Percentiles rank a stretch among this genome's conserved stretches.
phyloP scores from a whole-genome alignment of 2,888 invertebrate species.

The Tribolium freemani region DNA sequence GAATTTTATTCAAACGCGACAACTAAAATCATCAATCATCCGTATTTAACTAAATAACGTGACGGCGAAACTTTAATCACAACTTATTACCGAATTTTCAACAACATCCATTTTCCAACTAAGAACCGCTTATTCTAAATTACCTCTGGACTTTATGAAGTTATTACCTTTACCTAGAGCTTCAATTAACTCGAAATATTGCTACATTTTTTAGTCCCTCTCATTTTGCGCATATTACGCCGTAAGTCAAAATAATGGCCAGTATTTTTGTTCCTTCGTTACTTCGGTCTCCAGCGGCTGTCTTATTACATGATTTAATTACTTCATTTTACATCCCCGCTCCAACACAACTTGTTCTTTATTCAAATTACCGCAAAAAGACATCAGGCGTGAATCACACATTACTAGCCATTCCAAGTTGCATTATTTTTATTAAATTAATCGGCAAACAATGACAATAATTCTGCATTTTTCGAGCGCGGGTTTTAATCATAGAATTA shows the following conservation, averaged over 20 bases:
- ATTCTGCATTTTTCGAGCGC: no score
- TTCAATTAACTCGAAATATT: constrained; percentile 46
- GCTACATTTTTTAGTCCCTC: constrained; percentile 44
- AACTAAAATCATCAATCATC: constrained; percentile 14
- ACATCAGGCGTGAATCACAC: no score
- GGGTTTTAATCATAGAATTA: background rate
- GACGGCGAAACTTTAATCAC: background rate
- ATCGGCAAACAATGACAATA: background rate
- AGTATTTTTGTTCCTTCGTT: constrained; percentile 42
- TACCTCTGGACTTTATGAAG: constrained; percentile 35
- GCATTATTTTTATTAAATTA: background rate
- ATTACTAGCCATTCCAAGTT: no score
- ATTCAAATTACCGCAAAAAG: no score
- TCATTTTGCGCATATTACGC: constrained; percentile 45
- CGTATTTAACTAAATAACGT: background rate
- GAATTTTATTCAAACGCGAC: constrained; percentile 10
- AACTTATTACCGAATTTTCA: background rate
- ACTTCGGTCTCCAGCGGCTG: constrained; percentile 30
- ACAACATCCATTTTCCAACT: constrained; percentile 11
- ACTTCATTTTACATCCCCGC: constrained; percentile 26
- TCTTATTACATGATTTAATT: constrained; percentile 40
- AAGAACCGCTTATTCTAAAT: constrained; percentile 34
- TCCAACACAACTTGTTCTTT: no score
- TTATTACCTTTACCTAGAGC: constrained; percentile 46
- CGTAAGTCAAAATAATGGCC: constrained; percentile 45